Evolutionary conservation across 2,113 vertebrate genomes (phyloP).

Genomic region (Lycaon pictus): DNA sequence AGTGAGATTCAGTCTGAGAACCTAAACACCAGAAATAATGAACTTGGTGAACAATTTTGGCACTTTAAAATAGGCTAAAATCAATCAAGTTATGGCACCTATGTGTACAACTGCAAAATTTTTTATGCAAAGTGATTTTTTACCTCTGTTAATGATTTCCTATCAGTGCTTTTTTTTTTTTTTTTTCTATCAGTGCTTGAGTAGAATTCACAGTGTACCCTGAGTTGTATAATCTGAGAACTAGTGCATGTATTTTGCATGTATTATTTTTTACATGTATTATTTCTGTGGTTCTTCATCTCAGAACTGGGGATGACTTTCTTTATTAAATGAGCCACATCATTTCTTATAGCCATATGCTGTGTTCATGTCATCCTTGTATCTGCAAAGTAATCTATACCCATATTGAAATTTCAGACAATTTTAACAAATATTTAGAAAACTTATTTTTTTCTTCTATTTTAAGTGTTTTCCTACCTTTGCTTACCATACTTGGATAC

Average conservation of each 20-base stretch:
- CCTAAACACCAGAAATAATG: constrained; percentile 48
- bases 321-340: not conserved
- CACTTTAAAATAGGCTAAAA: constrained; percentile 48
- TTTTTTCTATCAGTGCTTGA: not conserved
- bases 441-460: not conserved
- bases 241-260: too few relatives aligned
- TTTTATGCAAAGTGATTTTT: constrained; percentile 50
- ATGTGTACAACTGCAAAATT: not conserved
- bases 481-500: not conserved
- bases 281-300: constrained; percentile 22
- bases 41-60: constrained; percentile 44
- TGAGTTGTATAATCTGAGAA: not conserved
- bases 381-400: not conserved
- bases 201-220: not conserved
- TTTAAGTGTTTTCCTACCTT: not conserved
- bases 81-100: not conserved
- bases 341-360: not conserved
- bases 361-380: not conserved
- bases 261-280: not conserved
- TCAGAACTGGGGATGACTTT: not conserved
- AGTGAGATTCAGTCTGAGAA: constrained; percentile 42
- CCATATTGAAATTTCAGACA: not conserved
- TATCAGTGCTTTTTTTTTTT: not conserved
- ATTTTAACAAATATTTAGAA: constrained; percentile 9
- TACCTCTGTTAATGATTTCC: not conserved